phyloP scores from a whole-genome alignment of 2,797 vertebrate species.

The Geotrypetes seraphini region DNA sequence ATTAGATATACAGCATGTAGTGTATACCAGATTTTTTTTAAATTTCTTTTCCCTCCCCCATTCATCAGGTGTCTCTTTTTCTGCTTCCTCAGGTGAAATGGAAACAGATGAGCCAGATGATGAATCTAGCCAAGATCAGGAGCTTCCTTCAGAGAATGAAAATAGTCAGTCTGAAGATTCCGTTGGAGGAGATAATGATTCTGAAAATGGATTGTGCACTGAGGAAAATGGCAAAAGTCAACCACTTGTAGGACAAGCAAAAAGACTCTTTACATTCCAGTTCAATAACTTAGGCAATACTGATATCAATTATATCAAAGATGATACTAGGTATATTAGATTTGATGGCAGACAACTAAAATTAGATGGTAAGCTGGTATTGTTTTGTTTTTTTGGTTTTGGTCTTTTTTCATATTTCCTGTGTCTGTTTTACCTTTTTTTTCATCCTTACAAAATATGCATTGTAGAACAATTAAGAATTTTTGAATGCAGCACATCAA shows the following conservation, averaged over 20 bases:
- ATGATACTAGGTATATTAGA: slow-evolving; percentile 85
- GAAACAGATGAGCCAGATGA: slow-evolving; percentile 96
- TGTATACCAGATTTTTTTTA: not conserved
- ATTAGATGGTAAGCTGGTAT: slow-evolving; percentile 72
- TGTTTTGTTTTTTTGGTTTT: no score
- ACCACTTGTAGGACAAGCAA: slow-evolving; percentile 66
- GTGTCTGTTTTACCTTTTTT: no score
- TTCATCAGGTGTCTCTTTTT: no score
- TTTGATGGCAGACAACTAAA: slow-evolving; percentile 89
- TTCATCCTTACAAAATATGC: not conserved
- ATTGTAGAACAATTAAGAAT: not conserved
- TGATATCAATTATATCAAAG: slow-evolving; percentile 87
- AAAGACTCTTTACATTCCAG: slow-evolving; percentile 95
- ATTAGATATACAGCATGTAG: not conserved
- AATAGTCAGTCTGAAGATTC: slow-evolving; percentile 97
- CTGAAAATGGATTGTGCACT: slow-evolving; percentile 81
- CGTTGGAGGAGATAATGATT: slow-evolving; percentile 89
- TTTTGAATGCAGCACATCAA: not conserved
- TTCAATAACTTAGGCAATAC: slow-evolving; percentile 96
- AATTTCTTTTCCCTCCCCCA: no score
- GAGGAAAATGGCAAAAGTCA: slow-evolving; percentile 79
- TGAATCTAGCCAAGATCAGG: slow-evolving; percentile 95
- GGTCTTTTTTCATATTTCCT: not conserved
- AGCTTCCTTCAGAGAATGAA: slow-evolving; percentile 93
- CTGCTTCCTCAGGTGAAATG: slow-evolving; percentile 77